These are phyloP conservation scores for Chlamydotis undulata DNA, from an alignment of 2,113 vertebrate species.

Conservation along the genomic window DNA sequence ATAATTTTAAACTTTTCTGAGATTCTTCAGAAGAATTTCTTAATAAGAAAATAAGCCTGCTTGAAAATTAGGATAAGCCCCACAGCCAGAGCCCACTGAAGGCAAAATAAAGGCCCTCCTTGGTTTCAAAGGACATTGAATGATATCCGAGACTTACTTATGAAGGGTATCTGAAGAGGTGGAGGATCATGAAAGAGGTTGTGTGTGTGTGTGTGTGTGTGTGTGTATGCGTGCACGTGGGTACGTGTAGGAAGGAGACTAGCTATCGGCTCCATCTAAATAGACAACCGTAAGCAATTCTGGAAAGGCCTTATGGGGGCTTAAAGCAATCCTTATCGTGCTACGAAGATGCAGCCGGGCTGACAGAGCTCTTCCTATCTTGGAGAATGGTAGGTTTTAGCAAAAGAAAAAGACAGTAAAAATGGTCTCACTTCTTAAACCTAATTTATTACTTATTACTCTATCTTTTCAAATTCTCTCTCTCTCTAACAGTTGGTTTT, in stretches of 20 bases:
- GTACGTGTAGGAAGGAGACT: not conserved
- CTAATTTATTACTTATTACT: not conserved
- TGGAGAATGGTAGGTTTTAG: not conserved
- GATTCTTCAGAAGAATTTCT: not conserved
- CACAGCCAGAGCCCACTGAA: not conserved
- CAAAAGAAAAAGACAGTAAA: not conserved
- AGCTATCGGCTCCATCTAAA: not conserved
- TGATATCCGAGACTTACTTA: rapidly evolving
- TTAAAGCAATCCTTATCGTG: not conserved
- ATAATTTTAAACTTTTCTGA: not conserved
- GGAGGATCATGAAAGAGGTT: not conserved
- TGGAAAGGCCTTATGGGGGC: not conserved
- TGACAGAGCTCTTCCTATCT: not conserved
- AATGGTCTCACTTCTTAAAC: not conserved
- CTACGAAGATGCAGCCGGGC: not conserved
- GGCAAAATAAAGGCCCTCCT: not conserved
- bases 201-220: rapidly evolving
- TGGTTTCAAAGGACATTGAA: not conserved
- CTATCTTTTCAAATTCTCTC: not conserved
- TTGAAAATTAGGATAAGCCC: not conserved
- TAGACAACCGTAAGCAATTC: not conserved
- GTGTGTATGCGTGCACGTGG: too few relatives aligned
- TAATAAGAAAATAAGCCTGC: not conserved
- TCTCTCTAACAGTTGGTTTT: not conserved
- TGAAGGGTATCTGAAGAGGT: not conserved